These are phyloP conservation scores for Hylaeus anthracinus DNA, from an alignment of 1,140 invertebrate genomes.

Conservation along the genomic window DNA sequence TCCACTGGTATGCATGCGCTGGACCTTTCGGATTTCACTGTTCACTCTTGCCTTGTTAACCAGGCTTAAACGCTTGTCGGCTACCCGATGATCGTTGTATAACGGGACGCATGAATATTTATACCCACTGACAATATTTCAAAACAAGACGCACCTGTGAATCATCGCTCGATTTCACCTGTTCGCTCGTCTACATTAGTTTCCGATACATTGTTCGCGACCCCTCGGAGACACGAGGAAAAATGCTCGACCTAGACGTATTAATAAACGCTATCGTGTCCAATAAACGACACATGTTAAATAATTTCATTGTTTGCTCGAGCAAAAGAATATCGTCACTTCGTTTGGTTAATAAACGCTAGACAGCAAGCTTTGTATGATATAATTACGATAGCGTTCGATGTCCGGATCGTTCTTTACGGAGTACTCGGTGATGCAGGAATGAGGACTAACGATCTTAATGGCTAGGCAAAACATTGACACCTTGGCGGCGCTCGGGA, in stretches of 20 bases:
- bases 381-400: background rate
- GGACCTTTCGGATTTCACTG: constrained; percentile 45
- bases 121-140: background rate
- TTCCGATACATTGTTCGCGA: too few species aligned
- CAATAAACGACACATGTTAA: too few species aligned
- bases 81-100: constrained; percentile 10
- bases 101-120: constrained; percentile 20
- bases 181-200: background rate
- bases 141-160: background rate
- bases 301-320: too few species aligned
- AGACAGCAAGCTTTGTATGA: too few species aligned
- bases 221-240: too few species aligned
- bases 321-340: too few species aligned
- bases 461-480: constrained; percentile 79
- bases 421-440: constrained; percentile 42
- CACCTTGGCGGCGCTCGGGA: constrained; percentile 73
- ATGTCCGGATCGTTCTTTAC: constrained; percentile 2
- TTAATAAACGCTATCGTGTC: too few species aligned
- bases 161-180: background rate
- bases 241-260: background rate
- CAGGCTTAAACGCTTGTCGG: constrained; percentile 31
- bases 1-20: constrained; percentile 35
- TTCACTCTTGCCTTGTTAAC: constrained; percentile 35
- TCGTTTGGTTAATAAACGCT: background rate
- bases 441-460: constrained; percentile 72